phyloP scores from a whole-genome alignment of 2,797 vertebrate genomes.

The Melanotaenia boesemani region DNA sequence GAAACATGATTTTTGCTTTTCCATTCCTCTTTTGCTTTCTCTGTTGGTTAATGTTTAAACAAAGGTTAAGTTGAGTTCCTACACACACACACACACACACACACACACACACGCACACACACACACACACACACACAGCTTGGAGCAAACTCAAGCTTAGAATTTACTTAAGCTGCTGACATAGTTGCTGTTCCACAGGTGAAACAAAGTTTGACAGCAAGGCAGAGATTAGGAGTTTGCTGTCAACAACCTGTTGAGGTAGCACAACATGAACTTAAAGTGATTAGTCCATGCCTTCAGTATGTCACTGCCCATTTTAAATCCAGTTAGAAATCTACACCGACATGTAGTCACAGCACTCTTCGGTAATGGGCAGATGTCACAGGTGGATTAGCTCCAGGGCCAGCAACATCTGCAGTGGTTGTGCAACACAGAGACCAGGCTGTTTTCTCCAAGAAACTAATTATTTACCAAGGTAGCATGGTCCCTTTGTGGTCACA shows the following conservation, averaged over 20 bases:
- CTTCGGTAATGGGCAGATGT: not conserved
- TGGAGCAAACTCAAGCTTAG: not conserved
- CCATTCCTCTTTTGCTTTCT: not conserved
- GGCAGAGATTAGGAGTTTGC: not conserved
- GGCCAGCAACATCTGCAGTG: not conserved
- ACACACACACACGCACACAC: not conserved
- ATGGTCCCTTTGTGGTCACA: not conserved
- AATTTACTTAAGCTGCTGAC: slow-evolving; percentile 6
- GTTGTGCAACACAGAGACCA: not conserved
- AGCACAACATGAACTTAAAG: not conserved
- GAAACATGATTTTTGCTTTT: not conserved
- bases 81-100: not conserved
- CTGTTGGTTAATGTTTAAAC: not conserved
- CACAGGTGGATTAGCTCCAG: not conserved
- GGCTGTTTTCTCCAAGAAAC: not conserved
- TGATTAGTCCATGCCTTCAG: not conserved
- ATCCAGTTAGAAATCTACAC: not conserved
- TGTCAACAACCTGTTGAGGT: not conserved
- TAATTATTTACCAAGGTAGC: not conserved
- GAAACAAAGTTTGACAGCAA: slow-evolving; percentile 3
- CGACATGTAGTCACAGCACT: too few relatives aligned
- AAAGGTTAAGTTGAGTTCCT: not conserved
- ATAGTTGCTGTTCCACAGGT: not conserved
- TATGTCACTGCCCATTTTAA: not conserved
- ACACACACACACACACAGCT: not conserved